These are phyloP conservation scores for Muscidifurax raptorellus DNA, from an alignment of 1,140 invertebrate species.

Conservation along the genomic window DNA sequence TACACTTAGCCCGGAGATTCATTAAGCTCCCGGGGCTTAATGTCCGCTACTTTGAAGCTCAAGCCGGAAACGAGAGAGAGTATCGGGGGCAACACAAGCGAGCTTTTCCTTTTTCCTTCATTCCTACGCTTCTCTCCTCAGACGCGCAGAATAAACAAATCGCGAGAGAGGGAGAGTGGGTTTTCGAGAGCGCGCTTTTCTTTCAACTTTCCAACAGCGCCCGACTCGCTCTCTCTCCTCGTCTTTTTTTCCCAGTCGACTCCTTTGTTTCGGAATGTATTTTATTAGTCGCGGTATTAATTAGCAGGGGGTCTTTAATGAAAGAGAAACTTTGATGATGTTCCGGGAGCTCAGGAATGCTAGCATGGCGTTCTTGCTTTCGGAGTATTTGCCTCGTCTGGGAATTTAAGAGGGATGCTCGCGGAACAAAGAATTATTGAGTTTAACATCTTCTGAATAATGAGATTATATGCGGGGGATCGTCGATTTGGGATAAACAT, in stretches of 20 bases:
- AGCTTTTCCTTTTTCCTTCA: neutral
- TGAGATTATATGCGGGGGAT: too few relatives aligned
- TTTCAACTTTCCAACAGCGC: neutral
- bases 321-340: constrained; percentile 1
- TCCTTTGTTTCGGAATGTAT: neutral
- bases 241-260: neutral
- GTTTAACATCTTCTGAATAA: neutral
- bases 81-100: neutral
- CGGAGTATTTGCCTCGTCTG: neutral
- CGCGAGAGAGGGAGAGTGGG: constrained; percentile 6
- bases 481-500: too few relatives aligned
- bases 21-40: neutral
- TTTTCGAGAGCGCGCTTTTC: constrained; percentile 33
- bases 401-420: neutral
- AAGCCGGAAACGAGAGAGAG: neutral
- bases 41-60: constrained; percentile 1
- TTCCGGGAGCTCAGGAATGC: neutral
- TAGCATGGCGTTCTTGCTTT: neutral
- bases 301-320: neutral
- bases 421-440: neutral
- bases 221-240: neutral
- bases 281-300: constrained; percentile 1
- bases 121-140: neutral
- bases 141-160: constrained; percentile 46
- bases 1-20: neutral